A percentile compares a stretch with the other conserved stretches of the same genome.
phyloP scores from a whole-genome alignment of 2,797 vertebrate species.

The Epinephelus coioides region DNA sequence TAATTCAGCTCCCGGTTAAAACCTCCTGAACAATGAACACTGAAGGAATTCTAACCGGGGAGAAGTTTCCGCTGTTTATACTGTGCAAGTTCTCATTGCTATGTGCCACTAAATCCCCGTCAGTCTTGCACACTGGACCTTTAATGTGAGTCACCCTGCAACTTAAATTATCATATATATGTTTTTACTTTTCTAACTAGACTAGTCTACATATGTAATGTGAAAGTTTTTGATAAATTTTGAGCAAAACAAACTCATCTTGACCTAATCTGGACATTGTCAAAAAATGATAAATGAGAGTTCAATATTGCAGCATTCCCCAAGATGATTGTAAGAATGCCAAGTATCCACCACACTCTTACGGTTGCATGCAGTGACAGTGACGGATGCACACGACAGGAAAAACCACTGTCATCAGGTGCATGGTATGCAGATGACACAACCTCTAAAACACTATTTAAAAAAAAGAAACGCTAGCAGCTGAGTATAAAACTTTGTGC shows the following conservation, averaged over 20 bases:
- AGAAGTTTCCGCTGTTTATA: no score
- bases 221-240: not conserved
- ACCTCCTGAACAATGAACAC: no score
- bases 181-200: not conserved
- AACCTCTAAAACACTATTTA: constrained; percentile 22
- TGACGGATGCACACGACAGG: constrained; percentile 57
- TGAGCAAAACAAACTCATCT: not conserved
- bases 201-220: not conserved
- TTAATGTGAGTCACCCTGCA: no score
- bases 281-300: constrained; percentile 4
- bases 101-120: no score
- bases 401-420: constrained; percentile 66
- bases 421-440: constrained; percentile 60
- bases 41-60: no score
- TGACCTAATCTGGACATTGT: not conserved
- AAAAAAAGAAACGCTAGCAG: constrained; percentile 17
- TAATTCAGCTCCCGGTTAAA: no score
- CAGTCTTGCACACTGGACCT: no score
- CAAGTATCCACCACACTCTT: constrained; percentile 19
- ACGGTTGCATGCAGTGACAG: not conserved
- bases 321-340: constrained; percentile 47
- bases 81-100: no score
- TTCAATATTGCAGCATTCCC: constrained; percentile 29
- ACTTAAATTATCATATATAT: not conserved
- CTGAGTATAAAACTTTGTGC: not conserved